phyloP scores from a whole-genome alignment of 2,888 invertebrate genomes.

The Anoncus sp. region DNA sequence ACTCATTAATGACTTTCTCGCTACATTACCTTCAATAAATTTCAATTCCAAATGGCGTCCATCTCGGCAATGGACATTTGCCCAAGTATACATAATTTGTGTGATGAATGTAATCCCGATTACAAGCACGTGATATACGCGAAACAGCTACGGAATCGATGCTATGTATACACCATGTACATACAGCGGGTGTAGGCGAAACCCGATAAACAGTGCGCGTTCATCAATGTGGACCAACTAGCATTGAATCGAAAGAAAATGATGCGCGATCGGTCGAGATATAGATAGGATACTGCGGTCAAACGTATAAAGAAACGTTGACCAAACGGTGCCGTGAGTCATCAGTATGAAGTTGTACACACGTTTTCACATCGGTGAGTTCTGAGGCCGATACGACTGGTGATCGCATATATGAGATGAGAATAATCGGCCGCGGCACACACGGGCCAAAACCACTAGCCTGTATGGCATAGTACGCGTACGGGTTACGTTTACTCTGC shows the following conservation, averaged over 20 bases:
- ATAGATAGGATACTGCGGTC: slow-evolving; percentile 18
- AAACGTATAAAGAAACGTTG: not conserved
- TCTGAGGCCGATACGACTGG: slow-evolving; percentile 14
- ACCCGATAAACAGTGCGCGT: not conserved
- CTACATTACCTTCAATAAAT: not conserved
- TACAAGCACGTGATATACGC: no score
- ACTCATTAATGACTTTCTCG: no score
- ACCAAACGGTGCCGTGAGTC: no score
- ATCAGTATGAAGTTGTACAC: slow-evolving; percentile 1
- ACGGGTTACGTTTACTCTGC: slow-evolving; percentile 22
- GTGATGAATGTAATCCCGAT: not conserved
- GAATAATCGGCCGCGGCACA: slow-evolving; percentile 28
- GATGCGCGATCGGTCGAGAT: slow-evolving; percentile 10
- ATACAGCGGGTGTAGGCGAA: no score
- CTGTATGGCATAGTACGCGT: slow-evolving; percentile 1
- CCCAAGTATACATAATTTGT: not conserved
- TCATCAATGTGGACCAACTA: not conserved
- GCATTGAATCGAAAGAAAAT: slow-evolving; percentile 19
- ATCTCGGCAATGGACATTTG: no score
- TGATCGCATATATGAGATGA: slow-evolving; percentile 14
- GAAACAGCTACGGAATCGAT: no score
- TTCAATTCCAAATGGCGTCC: not conserved
- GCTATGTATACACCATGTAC: no score
- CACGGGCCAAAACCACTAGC: slow-evolving; percentile 23
- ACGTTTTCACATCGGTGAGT: slow-evolving; percentile 31